Evolutionary conservation across 1,140 invertebrate genomes (phyloP), one percentile per base, ranked within the genome.

Genomic region (Bombus waltoni): DNA sequence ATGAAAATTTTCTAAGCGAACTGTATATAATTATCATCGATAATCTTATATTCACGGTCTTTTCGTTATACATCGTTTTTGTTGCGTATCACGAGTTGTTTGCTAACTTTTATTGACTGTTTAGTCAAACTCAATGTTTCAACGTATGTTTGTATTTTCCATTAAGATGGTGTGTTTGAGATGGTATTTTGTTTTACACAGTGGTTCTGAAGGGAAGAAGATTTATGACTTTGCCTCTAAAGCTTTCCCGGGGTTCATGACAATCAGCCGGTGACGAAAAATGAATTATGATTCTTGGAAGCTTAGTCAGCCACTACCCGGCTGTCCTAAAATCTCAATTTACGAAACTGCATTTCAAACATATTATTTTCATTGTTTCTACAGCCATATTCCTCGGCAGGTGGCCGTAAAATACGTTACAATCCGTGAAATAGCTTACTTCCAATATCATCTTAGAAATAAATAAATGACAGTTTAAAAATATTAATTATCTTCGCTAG

Each of bases 241-340:
- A 74, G 73, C 44, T 53, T 74, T 53, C 73, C 32, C 13, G 22
- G 22, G 32, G n/a, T 74, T 35, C 35, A 9, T 75, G 44, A 75
- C 47, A 57, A 57, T 57, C 47, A 75, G 32, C 47, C 44, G 25
- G 32, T 57, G 73, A 75, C 73, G 73, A 75, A 35, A 35, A 75
- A 75, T 57, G 73, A 75, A 75, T 75, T 75, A 75, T 57, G 73
- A 75, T 75, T 53, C 73, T 57, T 75, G 73, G 25, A 35, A 53
- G 22, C 44, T 28, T 53, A 35, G 44, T 53, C 22, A 35, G 53
- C 1, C 42, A 53, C 53, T 47, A 74, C 53, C 44, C 73, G 32
- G 8, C 28, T 47, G 44, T 53, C n/a, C 44, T 28, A 5, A 44
- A 18, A 53, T 44, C 9, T 53, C 42, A 53, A 40, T 22, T 22